These are phyloP conservation scores for Eucriotettix oculatus DNA, from an alignment of 2,888 invertebrate species.

Conservation along the genomic window DNA sequence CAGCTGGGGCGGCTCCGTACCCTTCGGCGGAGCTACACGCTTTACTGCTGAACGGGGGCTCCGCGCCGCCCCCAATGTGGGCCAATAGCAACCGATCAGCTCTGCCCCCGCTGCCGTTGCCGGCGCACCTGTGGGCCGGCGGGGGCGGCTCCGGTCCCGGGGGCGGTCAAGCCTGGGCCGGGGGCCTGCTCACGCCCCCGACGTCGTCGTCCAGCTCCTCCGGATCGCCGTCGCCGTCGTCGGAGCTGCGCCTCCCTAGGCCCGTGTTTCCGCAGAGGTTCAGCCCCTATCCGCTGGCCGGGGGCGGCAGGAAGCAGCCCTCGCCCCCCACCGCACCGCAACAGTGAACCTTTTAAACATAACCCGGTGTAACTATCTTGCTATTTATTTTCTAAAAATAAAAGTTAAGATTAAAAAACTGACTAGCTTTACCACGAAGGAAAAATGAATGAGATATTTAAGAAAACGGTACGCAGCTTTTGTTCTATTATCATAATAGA, in stretches of 20 bases:
- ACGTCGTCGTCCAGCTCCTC: conserved; percentile 40
- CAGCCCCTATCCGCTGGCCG: conserved; percentile 25
- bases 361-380: no score
- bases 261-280: conserved; percentile 29
- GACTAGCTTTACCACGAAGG: no score
- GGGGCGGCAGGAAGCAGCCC: conserved; percentile 9
- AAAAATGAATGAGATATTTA: no score
- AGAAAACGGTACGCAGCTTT: no score
- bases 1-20: conserved; percentile 17
- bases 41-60: conserved; percentile 21
- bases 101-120: conserved; percentile 22
- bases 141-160: conserved; percentile 14
- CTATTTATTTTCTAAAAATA: no score
- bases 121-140: conserved; percentile 30
- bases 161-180: conserved; percentile 12
- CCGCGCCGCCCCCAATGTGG: conserved; percentile 12
- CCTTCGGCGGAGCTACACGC: conserved; percentile 24
- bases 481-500: no score
- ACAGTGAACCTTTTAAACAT: no score
- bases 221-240: conserved; percentile 32
- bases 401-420: no score
- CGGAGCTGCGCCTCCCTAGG: conserved; percentile 28
- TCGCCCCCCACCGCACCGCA: conserved; percentile 4
- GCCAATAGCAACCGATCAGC: conserved; percentile 14
- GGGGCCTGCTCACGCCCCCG: conserved; percentile 30